These are phyloP conservation scores for Luehdorfia chinensis DNA, from an alignment of 1,140 invertebrate genomes.

Conservation along the genomic window DNA sequence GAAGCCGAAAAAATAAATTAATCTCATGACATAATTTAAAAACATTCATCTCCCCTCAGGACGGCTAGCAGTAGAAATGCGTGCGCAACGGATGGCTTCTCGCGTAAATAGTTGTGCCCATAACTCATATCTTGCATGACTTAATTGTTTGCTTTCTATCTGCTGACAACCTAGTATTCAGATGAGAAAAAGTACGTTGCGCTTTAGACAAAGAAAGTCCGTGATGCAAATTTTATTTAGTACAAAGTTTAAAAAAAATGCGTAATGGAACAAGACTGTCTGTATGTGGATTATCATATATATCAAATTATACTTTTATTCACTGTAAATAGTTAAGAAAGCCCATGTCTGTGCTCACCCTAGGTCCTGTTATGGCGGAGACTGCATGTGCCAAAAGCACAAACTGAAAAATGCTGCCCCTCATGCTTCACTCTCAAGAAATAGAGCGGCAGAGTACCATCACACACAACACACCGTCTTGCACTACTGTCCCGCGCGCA, in stretches of 20 bases:
- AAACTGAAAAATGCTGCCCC: constrained; percentile 54
- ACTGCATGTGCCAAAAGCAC: constrained; percentile 63
- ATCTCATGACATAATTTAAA: no score
- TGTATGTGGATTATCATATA: background rate
- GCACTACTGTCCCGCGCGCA: constrained; percentile 30
- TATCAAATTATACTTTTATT: no score
- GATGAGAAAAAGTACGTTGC: background rate
- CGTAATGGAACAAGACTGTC: background rate
- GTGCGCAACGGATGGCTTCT: constrained; percentile 11
- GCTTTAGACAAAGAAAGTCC: no score
- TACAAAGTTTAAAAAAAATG: background rate
- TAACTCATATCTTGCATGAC: constrained; percentile 10
- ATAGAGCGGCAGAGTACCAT: constrained; percentile 67
- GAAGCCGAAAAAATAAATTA: no score
- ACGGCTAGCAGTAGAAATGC: background rate
- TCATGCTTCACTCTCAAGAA: constrained; percentile 66
- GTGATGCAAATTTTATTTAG: no score
- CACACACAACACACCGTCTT: constrained; percentile 54
- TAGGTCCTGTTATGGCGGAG: constrained; percentile 65
- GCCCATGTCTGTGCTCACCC: constrained; percentile 35
- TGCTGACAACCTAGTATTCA: constrained; percentile 3
- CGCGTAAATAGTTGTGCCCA: background rate
- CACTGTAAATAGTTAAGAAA: background rate
- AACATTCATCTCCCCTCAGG: no score
- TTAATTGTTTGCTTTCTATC: constrained; percentile 15